These are phyloP conservation scores for Ganaspis sp. DNA, from an alignment of 1,140 invertebrate genomes.

Conservation along the genomic window DNA sequence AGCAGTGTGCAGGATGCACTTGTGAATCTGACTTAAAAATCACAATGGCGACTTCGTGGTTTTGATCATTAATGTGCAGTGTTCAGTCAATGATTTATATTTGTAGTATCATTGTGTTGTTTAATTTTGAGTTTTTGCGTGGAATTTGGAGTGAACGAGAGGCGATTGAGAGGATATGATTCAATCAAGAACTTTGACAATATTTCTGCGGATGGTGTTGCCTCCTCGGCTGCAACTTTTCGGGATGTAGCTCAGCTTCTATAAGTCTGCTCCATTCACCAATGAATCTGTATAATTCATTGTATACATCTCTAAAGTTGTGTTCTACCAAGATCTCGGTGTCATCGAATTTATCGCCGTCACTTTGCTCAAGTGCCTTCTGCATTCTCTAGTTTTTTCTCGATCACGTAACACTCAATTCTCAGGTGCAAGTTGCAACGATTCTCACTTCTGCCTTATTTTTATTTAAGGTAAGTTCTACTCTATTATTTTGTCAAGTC, in stretches of 20 bases:
- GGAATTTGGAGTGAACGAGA: constrained; percentile 37
- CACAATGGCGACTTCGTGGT: constrained; percentile 40
- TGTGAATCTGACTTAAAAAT: constrained; percentile 36
- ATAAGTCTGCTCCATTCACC: constrained; percentile 47
- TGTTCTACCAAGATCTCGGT: constrained; percentile 45
- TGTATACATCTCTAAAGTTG: constrained; percentile 38
- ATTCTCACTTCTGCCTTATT: constrained; percentile 23
- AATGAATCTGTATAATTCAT: constrained; percentile 52
- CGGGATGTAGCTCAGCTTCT: constrained; percentile 54
- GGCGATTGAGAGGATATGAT: constrained; percentile 50
- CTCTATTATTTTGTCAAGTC: not conserved
- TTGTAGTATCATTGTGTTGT: constrained; percentile 3
- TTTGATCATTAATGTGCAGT: constrained; percentile 33
- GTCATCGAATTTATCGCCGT: constrained; percentile 34
- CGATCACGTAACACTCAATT: constrained; percentile 30
- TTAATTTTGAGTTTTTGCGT: constrained; percentile 18
- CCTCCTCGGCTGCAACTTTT: constrained; percentile 41
- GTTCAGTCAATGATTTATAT: not conserved
- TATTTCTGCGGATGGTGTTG: constrained; percentile 43
- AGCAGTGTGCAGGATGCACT: not conserved
- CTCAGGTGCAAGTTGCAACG: constrained; percentile 30
- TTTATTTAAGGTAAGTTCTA: constrained; percentile 29
- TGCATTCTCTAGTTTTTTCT: constrained; percentile 29
- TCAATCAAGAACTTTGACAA: constrained; percentile 45
- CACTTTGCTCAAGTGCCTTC: constrained; percentile 47